Conservation (phyloP, 2,113 vertebrate genomes). For the Chinchilla lanigera region DNA sequence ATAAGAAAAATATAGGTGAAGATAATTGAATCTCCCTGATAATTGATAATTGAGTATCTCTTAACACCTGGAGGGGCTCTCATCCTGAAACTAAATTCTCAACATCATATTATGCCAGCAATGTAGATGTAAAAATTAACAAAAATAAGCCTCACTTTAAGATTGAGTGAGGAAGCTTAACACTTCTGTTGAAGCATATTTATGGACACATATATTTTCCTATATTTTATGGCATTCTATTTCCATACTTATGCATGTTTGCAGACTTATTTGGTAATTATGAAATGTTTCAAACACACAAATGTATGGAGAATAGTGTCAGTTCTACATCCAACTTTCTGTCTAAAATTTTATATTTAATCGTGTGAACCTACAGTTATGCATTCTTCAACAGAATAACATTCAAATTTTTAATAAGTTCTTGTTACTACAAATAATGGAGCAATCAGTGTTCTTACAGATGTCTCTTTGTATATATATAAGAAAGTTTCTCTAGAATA, state of each 20-base stretch:
- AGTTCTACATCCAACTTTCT: neutral
- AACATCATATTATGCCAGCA: neutral
- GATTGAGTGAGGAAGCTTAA: neutral
- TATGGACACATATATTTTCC: neutral
- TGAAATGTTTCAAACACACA: neutral
- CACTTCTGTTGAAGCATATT: neutral
- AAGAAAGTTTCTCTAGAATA: neutral
- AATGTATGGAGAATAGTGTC: neutral
- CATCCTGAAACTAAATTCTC: conserved; percentile 32
- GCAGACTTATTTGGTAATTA: neutral
- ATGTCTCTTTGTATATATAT: neutral
- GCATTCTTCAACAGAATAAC: neutral
- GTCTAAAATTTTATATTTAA: conserved; percentile 12
- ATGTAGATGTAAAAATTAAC: neutral
- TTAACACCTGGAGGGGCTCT: neutral
- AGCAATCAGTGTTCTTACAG: neutral
- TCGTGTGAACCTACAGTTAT: neutral
- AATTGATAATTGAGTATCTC: conserved; percentile 54
- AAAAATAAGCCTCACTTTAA: neutral
- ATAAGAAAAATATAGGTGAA: conserved; percentile 50
- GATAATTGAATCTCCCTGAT: conserved; percentile 49
- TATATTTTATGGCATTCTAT: neutral
- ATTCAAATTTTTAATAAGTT: neutral
- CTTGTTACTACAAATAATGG: neutral
- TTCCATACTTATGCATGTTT: neutral